Evolutionary conservation across 2,888 invertebrate genomes (phyloP).

Genomic region (Andrena minutula): DNA sequence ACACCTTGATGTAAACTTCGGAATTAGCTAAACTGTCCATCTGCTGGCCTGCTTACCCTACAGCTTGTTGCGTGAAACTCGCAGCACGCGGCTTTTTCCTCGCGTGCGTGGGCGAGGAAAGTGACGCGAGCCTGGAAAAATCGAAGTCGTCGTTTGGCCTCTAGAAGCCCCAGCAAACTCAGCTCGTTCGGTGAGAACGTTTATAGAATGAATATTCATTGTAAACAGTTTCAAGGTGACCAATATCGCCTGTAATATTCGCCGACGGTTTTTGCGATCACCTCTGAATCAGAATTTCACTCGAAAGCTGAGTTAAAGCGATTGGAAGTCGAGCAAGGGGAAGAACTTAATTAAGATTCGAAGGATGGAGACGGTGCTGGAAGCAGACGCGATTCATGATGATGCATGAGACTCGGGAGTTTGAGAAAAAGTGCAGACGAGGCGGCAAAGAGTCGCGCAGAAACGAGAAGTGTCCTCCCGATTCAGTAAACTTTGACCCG

Average conservation of each 20-base stretch:
- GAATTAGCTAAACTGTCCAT: too few relatives aligned
- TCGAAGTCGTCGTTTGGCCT: too few relatives aligned
- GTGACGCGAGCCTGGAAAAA: not conserved
- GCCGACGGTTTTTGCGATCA: not conserved
- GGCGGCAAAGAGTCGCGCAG: slow-evolving; percentile 48
- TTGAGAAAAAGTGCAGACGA: slow-evolving; percentile 18
- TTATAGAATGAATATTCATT: too few relatives aligned
- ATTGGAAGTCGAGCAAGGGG: not conserved
- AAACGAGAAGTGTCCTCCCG: slow-evolving; percentile 72
- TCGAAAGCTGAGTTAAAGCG: not conserved
- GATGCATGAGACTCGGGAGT: slow-evolving; percentile 33
- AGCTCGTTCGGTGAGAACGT: too few relatives aligned
- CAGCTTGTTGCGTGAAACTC: slow-evolving; percentile 38
- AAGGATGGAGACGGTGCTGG: slow-evolving; percentile 30
- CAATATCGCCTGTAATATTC: not conserved
- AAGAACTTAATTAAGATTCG: slow-evolving; percentile 44
- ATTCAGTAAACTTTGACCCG: slow-evolving; percentile 80
- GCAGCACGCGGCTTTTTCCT: slow-evolving; percentile 55
- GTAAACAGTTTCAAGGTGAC: too few relatives aligned
- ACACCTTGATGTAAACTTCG: too few relatives aligned
- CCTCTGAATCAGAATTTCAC: not conserved
- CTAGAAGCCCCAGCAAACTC: not conserved
- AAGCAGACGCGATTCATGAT: slow-evolving; percentile 32
- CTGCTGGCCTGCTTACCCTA: too few relatives aligned
- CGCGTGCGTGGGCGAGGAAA: slow-evolving; percentile 21